Base-by-base conservation (phyloP, 1,140 invertebrate species). In the Semibalanus balanoides region DNA sequence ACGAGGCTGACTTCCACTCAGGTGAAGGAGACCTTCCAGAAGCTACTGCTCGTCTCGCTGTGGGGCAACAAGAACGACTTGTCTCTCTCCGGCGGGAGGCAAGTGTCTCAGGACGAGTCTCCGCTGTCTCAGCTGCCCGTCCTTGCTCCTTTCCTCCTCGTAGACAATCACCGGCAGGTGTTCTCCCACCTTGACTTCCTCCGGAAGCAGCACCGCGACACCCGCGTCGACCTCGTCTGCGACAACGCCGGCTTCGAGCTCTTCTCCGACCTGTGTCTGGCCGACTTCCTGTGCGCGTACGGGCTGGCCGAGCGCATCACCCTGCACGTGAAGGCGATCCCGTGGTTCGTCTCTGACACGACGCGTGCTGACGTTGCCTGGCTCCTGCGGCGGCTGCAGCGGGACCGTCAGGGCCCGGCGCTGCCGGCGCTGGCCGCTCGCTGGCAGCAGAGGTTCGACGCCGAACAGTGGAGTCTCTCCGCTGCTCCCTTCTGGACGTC, bases 301-400 rank as follows among this genome's bases (percentile, higher is more conserved):
- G 86, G 88, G 69, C 84, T 94, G 28, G 90, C 89, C 0, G 82
- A 85, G 40, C 88, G 88, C 84, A 86, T 99, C 70, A 84, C 90
- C 76, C 92, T 99, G 80, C 90, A 97, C 83, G 89, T 91, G 0
- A 99, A 99, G 86, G 85, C 86, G 19, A 90, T 95, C 79, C 96
- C 97, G 0, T 99, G 97, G 97, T 99, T 94, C 83, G 89, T 99
- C 0, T 99, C 96, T 17, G 97, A 99, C 84, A 91, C 91, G 0
- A 93, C 89, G 14, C 79, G 79, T 29, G 80, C 84, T 11, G 97
- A 99, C 85, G 90, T 97, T 74, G 79, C 88, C 79, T 95, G 29
- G 0, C 99, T 99, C 86, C 85, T 86, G 19, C 90, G 95, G 79
- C 96, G 97, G 0, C 99, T 97, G 97, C 99, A 94, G 83, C 11